These are phyloP conservation scores for Pachyseris speciosa DNA, from an alignment of 64 coral and sea anemone genomes.

Conservation along the genomic window DNA sequence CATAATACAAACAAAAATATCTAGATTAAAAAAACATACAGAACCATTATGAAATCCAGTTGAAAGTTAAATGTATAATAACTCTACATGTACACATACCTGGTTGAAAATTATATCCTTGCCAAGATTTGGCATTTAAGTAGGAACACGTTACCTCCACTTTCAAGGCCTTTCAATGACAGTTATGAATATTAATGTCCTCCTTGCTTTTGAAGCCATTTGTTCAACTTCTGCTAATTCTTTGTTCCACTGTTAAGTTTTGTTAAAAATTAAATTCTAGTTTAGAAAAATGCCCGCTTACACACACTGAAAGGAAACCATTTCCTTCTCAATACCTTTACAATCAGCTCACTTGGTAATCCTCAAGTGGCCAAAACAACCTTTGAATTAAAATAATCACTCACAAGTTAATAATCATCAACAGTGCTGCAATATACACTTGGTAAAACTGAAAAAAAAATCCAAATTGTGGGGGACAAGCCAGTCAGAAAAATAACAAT, in stretches of 20 bases:
- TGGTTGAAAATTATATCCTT: not conserved
- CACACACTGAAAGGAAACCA: not conserved
- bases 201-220: conserved; percentile 12
- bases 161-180: conserved; percentile 7
- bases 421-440: not conserved
- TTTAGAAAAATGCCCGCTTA: conserved; percentile 3
- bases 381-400: conserved; percentile 52
- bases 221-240: conserved; percentile 37
- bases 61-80: not conserved
- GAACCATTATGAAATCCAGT: not conserved
- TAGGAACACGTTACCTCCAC: not conserved
- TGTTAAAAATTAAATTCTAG: conserved; percentile 61
- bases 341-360: conserved; percentile 45
- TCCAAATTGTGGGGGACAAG: not conserved
- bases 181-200: conserved; percentile 11
- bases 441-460: conserved; percentile 6
- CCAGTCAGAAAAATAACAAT: not conserved
- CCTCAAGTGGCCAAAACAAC: conserved; percentile 49
- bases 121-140: not conserved
- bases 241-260: conserved; percentile 54
- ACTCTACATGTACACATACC: too few relatives aligned
- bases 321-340: conserved; percentile 27
- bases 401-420: conserved; percentile 33
- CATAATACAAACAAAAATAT: too few relatives aligned
- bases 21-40: too few relatives aligned